phyloP scores from a whole-genome alignment of 2,888 invertebrate genomes.

The Sthenelais limicola region DNA sequence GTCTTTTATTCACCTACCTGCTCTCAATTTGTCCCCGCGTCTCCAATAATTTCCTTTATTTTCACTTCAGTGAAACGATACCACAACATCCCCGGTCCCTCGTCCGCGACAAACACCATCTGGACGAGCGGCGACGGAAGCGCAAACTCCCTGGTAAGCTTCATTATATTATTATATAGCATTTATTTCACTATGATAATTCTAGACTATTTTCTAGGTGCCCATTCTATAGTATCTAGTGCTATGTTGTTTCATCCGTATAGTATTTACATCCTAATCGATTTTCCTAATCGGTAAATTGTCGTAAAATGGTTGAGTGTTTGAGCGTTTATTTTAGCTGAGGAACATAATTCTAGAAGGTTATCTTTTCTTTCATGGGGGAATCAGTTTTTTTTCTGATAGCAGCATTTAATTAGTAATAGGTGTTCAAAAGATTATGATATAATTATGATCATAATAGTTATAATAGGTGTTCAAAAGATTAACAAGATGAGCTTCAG shows the following conservation, averaged over 20 bases:
- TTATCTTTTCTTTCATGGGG: too few species aligned
- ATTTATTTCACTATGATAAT: neutral
- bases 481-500: too few species aligned
- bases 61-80: slow-evolving; percentile 46
- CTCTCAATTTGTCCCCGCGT: too few species aligned
- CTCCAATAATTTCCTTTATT: too few species aligned
- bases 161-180: neutral
- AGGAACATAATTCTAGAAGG: too few species aligned
- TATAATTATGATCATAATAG: too few species aligned
- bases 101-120: slow-evolving; percentile 43
- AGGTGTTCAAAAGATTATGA: too few species aligned
- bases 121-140: slow-evolving; percentile 48
- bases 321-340: too few species aligned
- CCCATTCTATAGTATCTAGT: neutral
- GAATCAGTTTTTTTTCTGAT: too few species aligned
- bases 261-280: neutral
- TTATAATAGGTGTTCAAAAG: too few species aligned
- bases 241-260: neutral
- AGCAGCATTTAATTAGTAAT: too few species aligned
- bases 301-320: neutral
- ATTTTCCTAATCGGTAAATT: neutral
- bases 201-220: neutral
- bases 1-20: too few species aligned
- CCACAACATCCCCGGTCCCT: slow-evolving; percentile 51
- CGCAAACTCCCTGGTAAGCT: slow-evolving; percentile 49